Evolutionary conservation across 2,888 invertebrate genomes (phyloP).

Genomic region (Tipula unca): DNA sequence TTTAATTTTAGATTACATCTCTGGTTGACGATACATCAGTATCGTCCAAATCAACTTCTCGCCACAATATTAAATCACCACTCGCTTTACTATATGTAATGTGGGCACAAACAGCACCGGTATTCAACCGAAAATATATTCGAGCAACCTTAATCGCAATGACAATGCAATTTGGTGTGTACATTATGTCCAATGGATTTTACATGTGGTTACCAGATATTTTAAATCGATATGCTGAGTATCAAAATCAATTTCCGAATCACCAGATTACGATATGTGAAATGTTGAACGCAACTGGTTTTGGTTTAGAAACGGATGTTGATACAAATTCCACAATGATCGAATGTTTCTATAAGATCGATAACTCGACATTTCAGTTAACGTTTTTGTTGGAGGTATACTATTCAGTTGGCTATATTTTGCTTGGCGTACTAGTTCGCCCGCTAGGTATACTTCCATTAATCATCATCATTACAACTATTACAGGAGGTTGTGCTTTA

Average conservation of each 20-base stretch:
- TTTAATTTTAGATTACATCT: neutral
- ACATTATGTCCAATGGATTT: conserved; percentile 34
- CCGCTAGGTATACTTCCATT: conserved; percentile 31
- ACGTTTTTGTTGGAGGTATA: conserved; percentile 31
- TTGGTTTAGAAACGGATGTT: neutral
- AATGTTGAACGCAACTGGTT: conserved; percentile 26
- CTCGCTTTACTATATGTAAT: conserved; percentile 26
- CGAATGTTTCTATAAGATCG: conserved; percentile 31
- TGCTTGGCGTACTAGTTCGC: conserved; percentile 33
- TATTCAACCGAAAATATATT: conserved; percentile 34
- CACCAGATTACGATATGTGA: conserved; percentile 33
- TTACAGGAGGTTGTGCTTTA: conserved; percentile 23
- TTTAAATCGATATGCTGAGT: conserved; percentile 34
- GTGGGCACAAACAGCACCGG: conserved; percentile 37
- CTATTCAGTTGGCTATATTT: conserved; percentile 32
- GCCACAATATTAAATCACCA: neutral
- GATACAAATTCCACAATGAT: neutral
- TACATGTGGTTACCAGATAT: conserved; percentile 39
- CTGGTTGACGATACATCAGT: neutral
- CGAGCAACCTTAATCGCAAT: conserved; percentile 33
- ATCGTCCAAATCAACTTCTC: neutral
- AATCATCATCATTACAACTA: conserved; percentile 24
- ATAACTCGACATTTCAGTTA: conserved; percentile 33
- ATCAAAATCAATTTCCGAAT: conserved; percentile 30
- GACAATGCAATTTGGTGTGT: conserved; percentile 35